Percentiles rank a stretch among this genome's conserved stretches.
phyloP scores from a whole-genome alignment of 2,797 vertebrate genomes.

The Gymnothorax javanicus region DNA sequence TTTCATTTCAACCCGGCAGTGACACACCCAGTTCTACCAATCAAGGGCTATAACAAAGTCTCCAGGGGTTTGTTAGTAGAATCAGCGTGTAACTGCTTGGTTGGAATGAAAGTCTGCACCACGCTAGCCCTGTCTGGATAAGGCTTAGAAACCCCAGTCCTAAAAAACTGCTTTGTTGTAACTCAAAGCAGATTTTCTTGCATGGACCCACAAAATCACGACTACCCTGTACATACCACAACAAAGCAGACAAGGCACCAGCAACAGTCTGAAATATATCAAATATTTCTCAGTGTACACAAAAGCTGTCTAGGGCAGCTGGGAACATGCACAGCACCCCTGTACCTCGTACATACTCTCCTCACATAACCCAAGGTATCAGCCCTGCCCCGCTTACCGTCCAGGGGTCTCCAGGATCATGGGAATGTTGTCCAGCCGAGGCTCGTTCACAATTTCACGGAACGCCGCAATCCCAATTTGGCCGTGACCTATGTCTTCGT shows the following conservation, averaged over 20 bases:
- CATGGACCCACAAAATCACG: not conserved
- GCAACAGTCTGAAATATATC: not conserved
- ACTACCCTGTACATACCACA: not conserved
- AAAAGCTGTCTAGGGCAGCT: not conserved
- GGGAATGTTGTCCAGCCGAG: conserved; percentile 73
- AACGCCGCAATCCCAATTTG: conserved; percentile 76
- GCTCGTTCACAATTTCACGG: conserved; percentile 75
- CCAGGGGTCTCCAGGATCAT: conserved; percentile 79
- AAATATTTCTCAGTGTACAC: not conserved
- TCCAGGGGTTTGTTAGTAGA: too few species aligned
- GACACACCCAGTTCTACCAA: too few species aligned
- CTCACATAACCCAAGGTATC: too few species aligned
- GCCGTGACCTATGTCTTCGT: conserved; percentile 77
- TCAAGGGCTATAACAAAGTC: too few species aligned
- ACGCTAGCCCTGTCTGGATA: too few species aligned
- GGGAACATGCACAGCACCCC: not conserved
- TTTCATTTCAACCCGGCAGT: too few species aligned
- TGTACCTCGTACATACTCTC: not conserved
- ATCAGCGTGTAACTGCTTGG: too few species aligned
- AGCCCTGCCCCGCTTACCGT: conserved; percentile 59
- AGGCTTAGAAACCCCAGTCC: not conserved
- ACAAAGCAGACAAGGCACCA: not conserved
- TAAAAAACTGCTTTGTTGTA: not conserved
- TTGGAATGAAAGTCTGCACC: too few species aligned
- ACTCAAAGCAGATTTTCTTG: not conserved